These are phyloP conservation scores for Callinectes sapidus DNA, from an alignment of 2,888 invertebrate genomes.

Conservation along the genomic window DNA sequence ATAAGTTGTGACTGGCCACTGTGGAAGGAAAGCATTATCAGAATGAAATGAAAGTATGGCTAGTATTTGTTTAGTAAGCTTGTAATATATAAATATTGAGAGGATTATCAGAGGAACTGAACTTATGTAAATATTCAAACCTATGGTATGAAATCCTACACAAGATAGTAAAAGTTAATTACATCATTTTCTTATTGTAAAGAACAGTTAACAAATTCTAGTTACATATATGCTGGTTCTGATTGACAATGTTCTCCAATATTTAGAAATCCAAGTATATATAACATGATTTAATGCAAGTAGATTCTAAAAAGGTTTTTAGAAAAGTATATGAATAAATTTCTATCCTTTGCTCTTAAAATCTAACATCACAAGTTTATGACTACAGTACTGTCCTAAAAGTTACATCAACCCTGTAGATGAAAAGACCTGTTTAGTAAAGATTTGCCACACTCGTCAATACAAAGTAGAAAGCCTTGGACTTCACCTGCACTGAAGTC, in stretches of 20 bases:
- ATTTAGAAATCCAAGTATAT: background rate
- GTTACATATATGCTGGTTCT: background rate
- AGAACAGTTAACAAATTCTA: no score
- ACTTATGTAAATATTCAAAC: no score
- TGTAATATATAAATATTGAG: background rate
- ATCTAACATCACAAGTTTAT: background rate
- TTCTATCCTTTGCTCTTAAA: background rate
- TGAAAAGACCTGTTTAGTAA: background rate
- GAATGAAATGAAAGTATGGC: conserved; percentile 9
- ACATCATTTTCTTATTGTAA: no score
- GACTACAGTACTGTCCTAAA: background rate
- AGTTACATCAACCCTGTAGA: background rate
- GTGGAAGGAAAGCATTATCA: background rate
- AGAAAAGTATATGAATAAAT: background rate
- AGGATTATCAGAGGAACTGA: background rate
- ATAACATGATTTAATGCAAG: background rate
- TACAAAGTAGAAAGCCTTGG: background rate
- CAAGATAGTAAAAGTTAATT: no score
- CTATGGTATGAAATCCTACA: no score
- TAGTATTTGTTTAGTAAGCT: background rate
- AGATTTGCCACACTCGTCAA: background rate
- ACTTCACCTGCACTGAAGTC: background rate
- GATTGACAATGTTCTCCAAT: background rate
- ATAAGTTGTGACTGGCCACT: background rate
- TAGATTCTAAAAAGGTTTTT: background rate